phyloP scores from a whole-genome alignment of 2,113 vertebrate genomes.

The Calypte anna region DNA sequence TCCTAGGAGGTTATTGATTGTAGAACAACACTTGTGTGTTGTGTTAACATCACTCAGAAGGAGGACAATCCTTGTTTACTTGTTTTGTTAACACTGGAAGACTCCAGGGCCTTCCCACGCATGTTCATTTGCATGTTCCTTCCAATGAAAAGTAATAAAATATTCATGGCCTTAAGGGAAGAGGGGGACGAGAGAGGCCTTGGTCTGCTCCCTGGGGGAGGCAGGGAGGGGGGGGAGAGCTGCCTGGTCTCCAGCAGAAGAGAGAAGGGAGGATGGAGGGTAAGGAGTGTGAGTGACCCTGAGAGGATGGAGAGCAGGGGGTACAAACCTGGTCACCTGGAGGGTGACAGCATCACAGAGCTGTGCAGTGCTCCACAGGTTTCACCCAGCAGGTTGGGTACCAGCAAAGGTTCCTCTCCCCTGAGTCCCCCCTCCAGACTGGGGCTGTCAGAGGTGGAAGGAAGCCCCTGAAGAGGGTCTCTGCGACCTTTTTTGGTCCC shows the following conservation, averaged over 20 bases:
- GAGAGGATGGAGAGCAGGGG: background rate
- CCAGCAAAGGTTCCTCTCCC: background rate
- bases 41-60: background rate
- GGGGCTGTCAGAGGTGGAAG: background rate
- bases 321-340: background rate
- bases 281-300: background rate
- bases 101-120: constrained; percentile 36
- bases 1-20: background rate
- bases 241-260: background rate
- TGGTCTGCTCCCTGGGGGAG: background rate
- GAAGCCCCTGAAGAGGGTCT: accelerated
- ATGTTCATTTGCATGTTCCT: constrained; percentile 31
- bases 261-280: background rate
- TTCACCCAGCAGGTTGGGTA: accelerated
- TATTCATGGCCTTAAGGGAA: constrained; percentile 31
- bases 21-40: background rate
- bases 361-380: accelerated
- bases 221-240: background rate
- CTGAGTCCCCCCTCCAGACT: accelerated
- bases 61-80: constrained; percentile 37
- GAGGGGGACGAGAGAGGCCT: background rate
- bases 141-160: constrained; percentile 35
- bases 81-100: constrained; percentile 44
- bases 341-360: background rate
- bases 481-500: background rate